Evolutionary conservation across 2,113 vertebrate species (phyloP), one percentile per base, ranked within the genome.

Genomic region (Nicator chloris): DNA sequence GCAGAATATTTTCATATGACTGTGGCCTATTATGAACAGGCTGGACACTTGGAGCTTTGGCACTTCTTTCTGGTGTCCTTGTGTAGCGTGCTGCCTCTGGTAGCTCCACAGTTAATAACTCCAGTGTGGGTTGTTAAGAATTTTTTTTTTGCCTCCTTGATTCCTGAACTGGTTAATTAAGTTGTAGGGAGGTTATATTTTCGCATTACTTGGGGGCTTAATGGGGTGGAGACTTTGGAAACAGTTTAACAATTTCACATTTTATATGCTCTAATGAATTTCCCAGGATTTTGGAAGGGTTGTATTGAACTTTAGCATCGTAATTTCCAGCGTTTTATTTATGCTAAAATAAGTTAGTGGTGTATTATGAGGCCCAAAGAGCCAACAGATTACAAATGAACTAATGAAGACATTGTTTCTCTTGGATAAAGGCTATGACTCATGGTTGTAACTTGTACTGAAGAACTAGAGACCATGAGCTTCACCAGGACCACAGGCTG

Each of bases 181-280:
- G 73, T 88, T 68, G 35, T 70, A 93, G 73, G 37, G 93, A 94
- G 75, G 70, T 70, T 93, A 9, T 61, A 51, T 95, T 93, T 95
- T 95, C 86, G 93, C 89, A 87, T 93, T 96, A 57, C 24, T 64
- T 94, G 90, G 80, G 94, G 72, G 92, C 53, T 94, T 96, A 94
- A 86, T 68, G 94, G 92, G 87, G 91, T 95, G 94, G 82, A 93
- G 90, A 56, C 51, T 91, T 96, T 90, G 89, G 96, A 95, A 97
- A 57, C 44, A 28, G 44, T 84, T 83, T 82, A 93, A 85, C 68
- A 77, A 59, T 82, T 79, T 96, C 80, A 70, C 93, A 56, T 96
- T 96, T 96, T 96, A 92, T 95, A 13, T n/a, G 56, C 57, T 82
- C 45, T 97, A 90, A 97, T 96, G 95, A 93, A 96, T 95, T 96